These are phyloP conservation scores for Chromoteleia sp. DNA, from an alignment of 2,888 invertebrate genomes.

Conservation along the genomic window DNA sequence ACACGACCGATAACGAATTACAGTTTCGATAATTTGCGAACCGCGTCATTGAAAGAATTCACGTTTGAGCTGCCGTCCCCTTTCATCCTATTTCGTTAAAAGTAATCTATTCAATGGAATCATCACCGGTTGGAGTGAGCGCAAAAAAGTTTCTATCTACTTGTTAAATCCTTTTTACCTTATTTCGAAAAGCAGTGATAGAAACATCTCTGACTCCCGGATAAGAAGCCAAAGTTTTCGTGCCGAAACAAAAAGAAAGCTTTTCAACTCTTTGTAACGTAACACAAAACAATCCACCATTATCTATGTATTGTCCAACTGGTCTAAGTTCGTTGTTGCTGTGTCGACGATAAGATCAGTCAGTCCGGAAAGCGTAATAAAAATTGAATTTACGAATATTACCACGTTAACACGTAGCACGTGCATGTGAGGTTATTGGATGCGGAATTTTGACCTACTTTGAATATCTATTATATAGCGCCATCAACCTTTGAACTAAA, in stretches of 20 bases:
- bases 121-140: slow-evolving; percentile 38
- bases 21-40: slow-evolving; percentile 34
- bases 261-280: slow-evolving; percentile 32
- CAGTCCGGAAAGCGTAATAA: slow-evolving; percentile 40
- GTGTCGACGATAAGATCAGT: slow-evolving; percentile 51
- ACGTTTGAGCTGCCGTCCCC: slow-evolving; percentile 5
- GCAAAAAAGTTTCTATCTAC: slow-evolving; percentile 55
- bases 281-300: slow-evolving; percentile 56
- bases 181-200: slow-evolving; percentile 42
- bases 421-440: slow-evolving; percentile 44
- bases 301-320: slow-evolving; percentile 47
- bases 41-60: slow-evolving; percentile 18
- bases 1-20: slow-evolving; percentile 24
- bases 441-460: slow-evolving; percentile 54
- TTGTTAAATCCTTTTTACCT: slow-evolving; percentile 51
- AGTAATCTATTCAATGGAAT: slow-evolving; percentile 57
- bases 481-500: slow-evolving; percentile 6
- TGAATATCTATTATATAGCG: slow-evolving; percentile 31
- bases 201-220: slow-evolving; percentile 42
- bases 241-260: slow-evolving; percentile 51
- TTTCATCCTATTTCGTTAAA: slow-evolving; percentile 33
- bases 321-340: slow-evolving; percentile 23
- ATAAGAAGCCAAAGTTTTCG: slow-evolving; percentile 59
- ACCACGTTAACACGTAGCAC: slow-evolving; percentile 32
- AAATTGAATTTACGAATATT: slow-evolving; percentile 49